Evolutionary conservation across 2,888 invertebrate genomes (phyloP), one percentile per base, ranked within the genome.

Genomic region (Cantharis rustica): DNA sequence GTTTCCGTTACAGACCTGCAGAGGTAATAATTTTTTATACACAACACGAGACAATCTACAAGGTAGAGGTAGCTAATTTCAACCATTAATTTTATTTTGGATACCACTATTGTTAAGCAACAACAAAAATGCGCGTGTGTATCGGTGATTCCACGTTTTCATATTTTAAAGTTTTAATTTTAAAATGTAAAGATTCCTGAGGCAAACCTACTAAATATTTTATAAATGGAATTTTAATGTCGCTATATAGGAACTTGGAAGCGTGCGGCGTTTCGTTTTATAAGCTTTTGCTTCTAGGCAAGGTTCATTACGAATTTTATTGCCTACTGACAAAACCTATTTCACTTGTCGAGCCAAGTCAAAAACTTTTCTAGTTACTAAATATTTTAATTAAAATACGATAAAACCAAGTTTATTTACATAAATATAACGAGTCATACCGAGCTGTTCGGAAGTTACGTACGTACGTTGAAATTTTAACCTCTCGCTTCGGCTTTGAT

Each of bases 141-240:
- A 70, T 69, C 70, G 70, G 64, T 66, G 17, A n/a, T 70, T 63
- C 66, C 23, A 74, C 63, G 26, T 15, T n/a, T 69, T 70, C 70
- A 68, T 31, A 71, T 72, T 71, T 64, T 69, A 47, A 75, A 68
- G 72, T 75, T 75, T 61, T 75, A 72, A 75, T 75, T 71, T 68
- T 17, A 61, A 27, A 66, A 71, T 68, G 68, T 71, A 75, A 68
- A 62, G 68, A 71, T 64, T 70, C 75, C 63, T 71, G 75, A 71
- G 68, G 75, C 75, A 15, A 47, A 68, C 74, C 76, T 77, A 77
- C 70, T 77, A 77, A 77, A 77, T 77, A 74, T 74, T 77, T 77
- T 69, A 74, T 77, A 77, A 77, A 77, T 77, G 77, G 77, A 77
- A 77, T 77, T 77, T 77, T 77, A 77, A 77, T 77, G 77, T 74